Evolutionary conservation across 2,113 vertebrate species (phyloP), one percentile per base, ranked within the genome.

Genomic region (Scopus umbretta): DNA sequence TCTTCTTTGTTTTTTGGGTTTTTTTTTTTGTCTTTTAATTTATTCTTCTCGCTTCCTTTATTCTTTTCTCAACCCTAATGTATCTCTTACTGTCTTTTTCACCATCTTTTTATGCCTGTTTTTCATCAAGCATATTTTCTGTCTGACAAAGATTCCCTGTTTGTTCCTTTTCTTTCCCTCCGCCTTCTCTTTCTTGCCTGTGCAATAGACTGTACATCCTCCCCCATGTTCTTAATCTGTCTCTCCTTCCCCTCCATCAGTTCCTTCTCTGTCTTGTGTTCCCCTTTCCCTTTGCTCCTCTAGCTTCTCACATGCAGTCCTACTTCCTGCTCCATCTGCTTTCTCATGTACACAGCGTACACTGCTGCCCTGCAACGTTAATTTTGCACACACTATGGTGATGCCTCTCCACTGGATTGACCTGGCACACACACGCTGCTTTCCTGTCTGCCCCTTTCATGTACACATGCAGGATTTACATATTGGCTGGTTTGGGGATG

Each of bases 231-330:
- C 52, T 82, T 45, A 43, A 65, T 55, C 59, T 95, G 40, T 81
- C 43, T 52, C 40, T 90, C 80, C 76, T 92, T 89, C 75, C 78
- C 62, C 58, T 89, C 88, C 79, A 62, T 72, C 50, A 78, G 86
- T 95, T 96, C 93, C 90, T 87, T 86, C 59, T 93, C 83, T 66
- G 16, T 75, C 66, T 62, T 61, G 26, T 94, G 91, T 95, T 96
- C 95, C 70, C 63, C 91, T 95, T 97, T 95, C 70, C 88, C 16
- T 4, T 19, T 66, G 55, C 73, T 94, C 47, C 29, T 62, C 21
- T 67, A 52, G 68, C 68, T 90, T 73, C 62, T 19, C 47, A 53
- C 32, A 47, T 0, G 4, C 29, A 8, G 70, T 79, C 26, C 42
- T 32, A 9, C 43, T 74, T 80, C 50, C 63, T 58, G 16, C 84